Conservation (phyloP, 2,797 vertebrate genomes). For the Xenopus petersii region DNA sequence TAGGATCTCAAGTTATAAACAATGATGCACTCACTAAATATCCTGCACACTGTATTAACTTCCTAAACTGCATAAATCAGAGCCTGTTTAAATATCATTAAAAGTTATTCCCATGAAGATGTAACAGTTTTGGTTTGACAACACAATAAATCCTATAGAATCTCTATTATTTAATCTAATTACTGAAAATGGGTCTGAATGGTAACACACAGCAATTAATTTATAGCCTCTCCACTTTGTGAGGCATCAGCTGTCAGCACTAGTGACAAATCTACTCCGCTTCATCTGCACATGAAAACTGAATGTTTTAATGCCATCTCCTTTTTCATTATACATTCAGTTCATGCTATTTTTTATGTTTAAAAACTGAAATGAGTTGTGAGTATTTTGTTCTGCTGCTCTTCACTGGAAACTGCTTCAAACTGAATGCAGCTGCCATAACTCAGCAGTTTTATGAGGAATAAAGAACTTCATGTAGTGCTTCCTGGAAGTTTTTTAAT, state of each 20-base stretch:
- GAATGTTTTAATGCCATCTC: constrained; percentile 19
- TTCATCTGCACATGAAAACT: constrained; percentile 23
- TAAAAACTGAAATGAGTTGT: constrained; percentile 41
- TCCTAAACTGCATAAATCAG: too few relatives aligned
- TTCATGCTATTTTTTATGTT: constrained; percentile 32
- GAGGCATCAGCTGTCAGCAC: constrained; percentile 26
- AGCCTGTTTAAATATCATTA: too few relatives aligned
- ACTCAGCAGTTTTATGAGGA: constrained; percentile 44
- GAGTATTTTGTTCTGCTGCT: constrained; percentile 29
- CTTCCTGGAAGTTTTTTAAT: constrained; percentile 43
- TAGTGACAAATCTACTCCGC: constrained; percentile 16
- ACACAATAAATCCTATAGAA: not conserved
- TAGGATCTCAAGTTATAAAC: too few relatives aligned
- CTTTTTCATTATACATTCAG: constrained; percentile 23
- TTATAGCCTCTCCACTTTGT: constrained; percentile 7
- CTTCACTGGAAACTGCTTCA: constrained; percentile 32
- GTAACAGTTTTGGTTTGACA: too few relatives aligned
- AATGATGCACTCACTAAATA: too few relatives aligned
- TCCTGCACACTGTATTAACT: too few relatives aligned
- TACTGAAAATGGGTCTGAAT: not conserved
- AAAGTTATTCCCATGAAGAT: too few relatives aligned
- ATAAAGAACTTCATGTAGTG: constrained; percentile 38
- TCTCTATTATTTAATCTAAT: not conserved
- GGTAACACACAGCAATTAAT: not conserved
- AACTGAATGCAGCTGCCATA: constrained; percentile 40